Base-by-base conservation (phyloP, 2,888 invertebrate species). In the Heteromurus nitidus region DNA sequence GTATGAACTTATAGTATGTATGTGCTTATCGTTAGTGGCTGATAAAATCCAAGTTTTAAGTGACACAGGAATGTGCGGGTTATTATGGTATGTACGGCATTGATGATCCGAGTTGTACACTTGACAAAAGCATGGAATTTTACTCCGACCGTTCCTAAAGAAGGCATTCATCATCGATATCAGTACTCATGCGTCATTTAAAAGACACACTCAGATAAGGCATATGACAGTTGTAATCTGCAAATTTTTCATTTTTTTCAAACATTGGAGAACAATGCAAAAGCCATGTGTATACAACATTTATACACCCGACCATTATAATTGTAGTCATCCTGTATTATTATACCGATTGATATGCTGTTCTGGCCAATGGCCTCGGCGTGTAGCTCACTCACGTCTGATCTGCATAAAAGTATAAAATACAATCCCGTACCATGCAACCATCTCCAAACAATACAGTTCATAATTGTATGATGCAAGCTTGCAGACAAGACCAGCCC, bases 131-230 rank as follows among this genome's bases (percentile, higher is more conserved):
- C 9, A 47, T 47, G 47, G 3, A 5, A 47, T 47, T 47, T 47
- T 47, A 47, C n/a, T 47, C 3, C 47, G n/a, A n/a, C 47, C 47
- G n/a, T 47, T 16, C 47, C n/a, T n/a, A n/a, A n/a, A 47, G 36
- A 13, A 36, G 5, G 36, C 36, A 5, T 3, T 16, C n/a, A 47
- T 16, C n/a, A 16, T n/a, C 47, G n/a, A 47, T 47, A 11, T 47
- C 47, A 47, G 55, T 16, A 26, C 18, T 11, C 55, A 55, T 55
- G 55, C 55, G 3, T 55, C 55, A 16, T 55, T 55, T 55, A 26
- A 22, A 55, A 22, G 55, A 55, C 55, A 55, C n/a, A n/a, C n/a
- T n/a, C n/a, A 58, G 60, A 60, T 60, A 60, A 30, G n/a, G 30
- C 60, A 60, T 60, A 9, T 22, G 20, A n/a, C 60, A n/a, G 26